Evolutionary conservation across 2,113 vertebrate genomes (phyloP).

Genomic region (Pangasianodon hypophthalmus): DNA sequence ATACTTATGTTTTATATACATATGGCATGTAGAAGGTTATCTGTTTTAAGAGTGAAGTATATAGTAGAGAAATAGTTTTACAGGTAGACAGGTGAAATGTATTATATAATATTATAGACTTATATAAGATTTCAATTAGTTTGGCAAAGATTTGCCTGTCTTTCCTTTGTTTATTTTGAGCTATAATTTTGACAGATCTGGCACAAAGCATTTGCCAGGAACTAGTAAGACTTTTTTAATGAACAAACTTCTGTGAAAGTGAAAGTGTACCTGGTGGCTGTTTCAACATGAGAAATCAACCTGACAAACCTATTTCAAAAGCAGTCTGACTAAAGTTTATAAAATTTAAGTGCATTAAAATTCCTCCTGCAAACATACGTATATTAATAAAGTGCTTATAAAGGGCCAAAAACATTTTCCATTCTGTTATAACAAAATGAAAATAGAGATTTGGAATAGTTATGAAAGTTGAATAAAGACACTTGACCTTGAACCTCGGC

Average conservation of each 20-base stretch:
- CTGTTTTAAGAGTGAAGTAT: neutral
- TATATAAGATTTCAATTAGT: neutral
- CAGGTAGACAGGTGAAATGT: neutral
- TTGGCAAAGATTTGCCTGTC: neutral
- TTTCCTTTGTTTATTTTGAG: neutral
- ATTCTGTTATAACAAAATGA: slow-evolving; percentile 41
- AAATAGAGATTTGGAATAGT: slow-evolving; percentile 39
- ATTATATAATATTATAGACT: neutral
- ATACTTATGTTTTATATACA: neutral
- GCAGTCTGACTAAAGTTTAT: slow-evolving; percentile 5
- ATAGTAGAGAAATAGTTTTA: neutral
- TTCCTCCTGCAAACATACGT: neutral
- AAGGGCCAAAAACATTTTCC: slow-evolving; percentile 35
- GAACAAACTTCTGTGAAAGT: slow-evolving; percentile 7
- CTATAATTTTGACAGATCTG: slow-evolving; percentile 17
- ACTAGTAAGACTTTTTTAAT: neutral
- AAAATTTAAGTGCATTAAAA: slow-evolving; percentile 31
- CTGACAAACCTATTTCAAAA: slow-evolving; percentile 39
- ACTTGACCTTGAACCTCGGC: neutral
- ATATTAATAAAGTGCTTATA: slow-evolving; percentile 32
- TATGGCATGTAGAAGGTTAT: neutral
- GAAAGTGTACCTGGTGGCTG: slow-evolving; percentile 1
- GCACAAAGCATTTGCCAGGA: neutral
- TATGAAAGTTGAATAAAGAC: slow-evolving; percentile 17
- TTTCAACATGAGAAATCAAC: slow-evolving; percentile 3